Evolutionary conservation across 2,113 vertebrate species (phyloP).

Genomic region (Eudorcas thomsonii): DNA sequence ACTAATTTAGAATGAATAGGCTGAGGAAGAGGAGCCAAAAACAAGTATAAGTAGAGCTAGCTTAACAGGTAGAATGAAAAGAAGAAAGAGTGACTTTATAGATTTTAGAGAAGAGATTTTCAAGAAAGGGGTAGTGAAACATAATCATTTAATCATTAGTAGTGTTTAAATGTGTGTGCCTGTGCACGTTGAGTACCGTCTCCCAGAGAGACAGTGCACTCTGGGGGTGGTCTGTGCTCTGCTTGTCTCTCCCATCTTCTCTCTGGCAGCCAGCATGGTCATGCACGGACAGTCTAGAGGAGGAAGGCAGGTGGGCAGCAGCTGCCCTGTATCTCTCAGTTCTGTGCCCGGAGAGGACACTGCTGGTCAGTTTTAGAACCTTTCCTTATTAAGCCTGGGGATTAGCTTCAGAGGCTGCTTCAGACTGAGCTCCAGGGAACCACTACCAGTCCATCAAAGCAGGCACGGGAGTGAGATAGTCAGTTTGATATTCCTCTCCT

Average conservation of each 20-base stretch:
- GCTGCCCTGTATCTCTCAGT: neutral
- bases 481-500: neutral
- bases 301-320: neutral
- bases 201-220: neutral
- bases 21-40: neutral
- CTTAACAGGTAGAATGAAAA: neutral
- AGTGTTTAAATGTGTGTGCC: neutral
- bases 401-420: neutral
- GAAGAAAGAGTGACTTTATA: neutral
- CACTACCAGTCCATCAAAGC: neutral
- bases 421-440: neutral
- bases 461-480: neutral
- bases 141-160: neutral
- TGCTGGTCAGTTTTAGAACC: neutral
- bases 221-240: neutral
- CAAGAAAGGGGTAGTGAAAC: neutral
- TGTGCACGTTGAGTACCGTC: neutral
- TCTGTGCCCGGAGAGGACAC: neutral
- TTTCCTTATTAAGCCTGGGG: neutral
- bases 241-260: neutral
- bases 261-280: neutral
- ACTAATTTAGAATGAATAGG: neutral
- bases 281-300: neutral
- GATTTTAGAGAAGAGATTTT: conserved; percentile 30
- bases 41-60: neutral